Percentiles rank a stretch among this genome's conserved stretches.
phyloP scores from a whole-genome alignment of 2,113 vertebrate species.

The Eurystomus gularis region DNA sequence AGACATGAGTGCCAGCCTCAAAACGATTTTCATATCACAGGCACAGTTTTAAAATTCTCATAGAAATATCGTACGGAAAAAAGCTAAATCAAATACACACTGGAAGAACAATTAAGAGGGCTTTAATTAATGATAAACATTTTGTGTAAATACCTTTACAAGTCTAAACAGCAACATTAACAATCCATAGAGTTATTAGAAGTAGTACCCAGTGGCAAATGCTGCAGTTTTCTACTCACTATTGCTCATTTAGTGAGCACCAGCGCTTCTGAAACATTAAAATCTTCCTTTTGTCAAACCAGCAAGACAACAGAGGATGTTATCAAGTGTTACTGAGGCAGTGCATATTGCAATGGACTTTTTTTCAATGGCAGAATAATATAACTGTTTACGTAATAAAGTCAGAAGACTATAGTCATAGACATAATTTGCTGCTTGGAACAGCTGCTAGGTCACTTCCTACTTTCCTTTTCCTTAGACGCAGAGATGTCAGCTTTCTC shows the following conservation, averaged over 20 bases:
- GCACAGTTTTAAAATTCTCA: neutral
- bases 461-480: neutral
- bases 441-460: neutral
- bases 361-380: neutral
- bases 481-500: neutral
- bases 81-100: neutral
- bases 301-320: neutral
- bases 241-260: neutral
- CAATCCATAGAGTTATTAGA: neutral
- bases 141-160: neutral
- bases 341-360: neutral
- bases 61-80: neutral
- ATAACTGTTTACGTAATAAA: neutral
- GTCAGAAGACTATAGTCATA: neutral
- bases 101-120: neutral
- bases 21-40: neutral
- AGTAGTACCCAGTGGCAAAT: neutral
- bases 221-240: neutral
- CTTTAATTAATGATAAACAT: neutral
- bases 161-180: neutral
- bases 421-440: neutral
- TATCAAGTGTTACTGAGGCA: neutral
- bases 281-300: neutral
- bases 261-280: neutral
- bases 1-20: neutral